A percentile compares a stretch with the other conserved stretches of the same genome.
Conservation (phyloP, 2,113 vertebrate genomes). For the Ptilonorhynchus violaceus region DNA sequence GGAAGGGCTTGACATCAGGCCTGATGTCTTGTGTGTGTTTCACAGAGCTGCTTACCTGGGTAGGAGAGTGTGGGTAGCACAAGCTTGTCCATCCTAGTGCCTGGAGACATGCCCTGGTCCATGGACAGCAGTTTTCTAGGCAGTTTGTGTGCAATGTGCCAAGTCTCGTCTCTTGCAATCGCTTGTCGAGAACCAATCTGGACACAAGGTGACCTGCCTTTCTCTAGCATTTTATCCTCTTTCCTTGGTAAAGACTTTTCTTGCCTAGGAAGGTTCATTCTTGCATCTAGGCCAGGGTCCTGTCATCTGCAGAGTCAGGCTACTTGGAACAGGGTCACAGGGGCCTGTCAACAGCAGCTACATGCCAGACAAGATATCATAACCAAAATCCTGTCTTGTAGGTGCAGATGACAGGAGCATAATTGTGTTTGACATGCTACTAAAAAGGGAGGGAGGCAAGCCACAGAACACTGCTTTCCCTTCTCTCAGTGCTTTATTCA, state of each 20-base stretch:
- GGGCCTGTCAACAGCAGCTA: conserved; percentile 31
- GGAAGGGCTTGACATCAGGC: neutral
- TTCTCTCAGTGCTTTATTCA: neutral
- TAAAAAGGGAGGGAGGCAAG: conserved; percentile 17
- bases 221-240: neutral
- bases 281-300: conserved; percentile 7
- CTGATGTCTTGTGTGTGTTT: neutral
- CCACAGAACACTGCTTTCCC: neutral
- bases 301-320: neutral
- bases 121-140: neutral
- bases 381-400: conserved; percentile 40
- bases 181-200: neutral
- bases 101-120: neutral
- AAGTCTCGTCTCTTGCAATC: neutral
- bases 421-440: conserved; percentile 45
- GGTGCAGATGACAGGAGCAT: conserved; percentile 15
- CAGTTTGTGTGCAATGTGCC: neutral
- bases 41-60: neutral
- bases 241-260: neutral
- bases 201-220: neutral
- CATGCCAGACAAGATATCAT: conserved; percentile 31
- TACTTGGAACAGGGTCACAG: neutral
- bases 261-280: neutral
- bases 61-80: neutral
- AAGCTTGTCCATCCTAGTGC: neutral